Evolutionary conservation across 2,797 vertebrate species (phyloP), one percentile per base, ranked within the genome.

Genomic region (Bradypus variegatus): DNA sequence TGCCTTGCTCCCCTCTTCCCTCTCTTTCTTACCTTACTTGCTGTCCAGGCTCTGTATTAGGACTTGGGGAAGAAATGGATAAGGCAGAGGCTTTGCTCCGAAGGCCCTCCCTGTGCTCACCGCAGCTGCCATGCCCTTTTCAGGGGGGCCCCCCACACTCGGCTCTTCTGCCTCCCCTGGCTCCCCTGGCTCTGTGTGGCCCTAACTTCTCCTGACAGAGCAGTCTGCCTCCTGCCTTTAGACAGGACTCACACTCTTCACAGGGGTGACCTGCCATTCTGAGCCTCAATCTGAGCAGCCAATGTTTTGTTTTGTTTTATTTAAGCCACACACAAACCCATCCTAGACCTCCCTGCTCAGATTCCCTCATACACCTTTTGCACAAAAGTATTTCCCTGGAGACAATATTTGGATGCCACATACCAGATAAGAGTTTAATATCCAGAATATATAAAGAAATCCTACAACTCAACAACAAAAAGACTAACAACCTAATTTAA

Each of bases 151-250:
- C 81, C 1, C 7, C 5, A 31, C 33, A 14, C 65, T n/a, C 6
- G 1, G 4, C 36, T 25, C 33, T 36, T 12, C 64, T 7, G 5
- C n/a, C n/a, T 55, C 16, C 55, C 16, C 55, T 55, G 41, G 41
- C 38, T 31, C 78, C 5, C 0, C 1, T 18, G 3, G n/a, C 7
- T 25, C n/a, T 13, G 11, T 36, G 48, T 15, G n/a, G 50, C 9
- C 13, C 13, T 70, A 29, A 48, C 23, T 3, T 8, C 78, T 55
- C 11, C 4, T 1, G 38, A 14, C 8, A 2, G 21, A 16, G 33
- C 38, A 4, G 38, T 9, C 1, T 33, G 1, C 0, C 1, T 41
- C 33, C 3, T 48, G 8, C 0, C 4, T 8, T 9, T 62, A 15
- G 83, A 18, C 36, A 55, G 21, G n/a, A 16, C 12, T 55, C 21